phyloP scores from a whole-genome alignment of 1,140 invertebrate species.

The Pseudobourletiella spinata region DNA sequence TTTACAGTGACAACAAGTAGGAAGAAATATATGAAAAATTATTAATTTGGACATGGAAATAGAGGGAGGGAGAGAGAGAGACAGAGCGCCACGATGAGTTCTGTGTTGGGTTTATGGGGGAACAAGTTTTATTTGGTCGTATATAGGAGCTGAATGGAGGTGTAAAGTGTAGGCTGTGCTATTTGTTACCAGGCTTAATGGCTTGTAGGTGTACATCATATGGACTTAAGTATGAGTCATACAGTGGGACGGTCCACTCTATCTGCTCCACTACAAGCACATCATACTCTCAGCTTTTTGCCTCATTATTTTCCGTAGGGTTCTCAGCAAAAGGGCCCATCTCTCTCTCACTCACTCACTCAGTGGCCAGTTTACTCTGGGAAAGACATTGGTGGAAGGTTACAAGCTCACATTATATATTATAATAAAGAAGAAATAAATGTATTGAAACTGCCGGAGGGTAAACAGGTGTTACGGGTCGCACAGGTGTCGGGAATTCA shows the following conservation, averaged over 20 bases:
- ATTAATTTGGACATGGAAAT: too few relatives aligned
- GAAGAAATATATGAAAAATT: too few relatives aligned
- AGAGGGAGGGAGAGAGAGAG: too few relatives aligned
- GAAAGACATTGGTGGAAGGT: background rate
- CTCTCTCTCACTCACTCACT: background rate
- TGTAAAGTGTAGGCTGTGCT: background rate
- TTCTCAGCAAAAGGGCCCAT: background rate
- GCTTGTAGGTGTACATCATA: background rate
- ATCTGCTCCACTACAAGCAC: too few relatives aligned
- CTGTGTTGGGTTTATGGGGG: background rate
- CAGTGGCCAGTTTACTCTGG: background rate
- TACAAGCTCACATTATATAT: background rate
- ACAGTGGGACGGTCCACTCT: too few relatives aligned
- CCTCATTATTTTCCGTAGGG: background rate
- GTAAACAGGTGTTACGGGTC: slow-evolving; percentile 30
- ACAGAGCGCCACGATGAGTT: too few relatives aligned
- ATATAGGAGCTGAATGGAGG: background rate
- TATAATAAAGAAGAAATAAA: slow-evolving; percentile 15
- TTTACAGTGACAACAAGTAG: too few relatives aligned
- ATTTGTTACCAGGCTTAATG: background rate
- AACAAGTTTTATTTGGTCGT: background rate
- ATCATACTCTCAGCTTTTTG: too few relatives aligned
- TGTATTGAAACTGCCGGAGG: slow-evolving; percentile 28
- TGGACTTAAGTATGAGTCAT: background rate
- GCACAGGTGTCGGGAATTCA: slow-evolving; percentile 31